Conservation (phyloP, 2,888 invertebrate genomes). For the Clepsis dumicolana region DNA sequence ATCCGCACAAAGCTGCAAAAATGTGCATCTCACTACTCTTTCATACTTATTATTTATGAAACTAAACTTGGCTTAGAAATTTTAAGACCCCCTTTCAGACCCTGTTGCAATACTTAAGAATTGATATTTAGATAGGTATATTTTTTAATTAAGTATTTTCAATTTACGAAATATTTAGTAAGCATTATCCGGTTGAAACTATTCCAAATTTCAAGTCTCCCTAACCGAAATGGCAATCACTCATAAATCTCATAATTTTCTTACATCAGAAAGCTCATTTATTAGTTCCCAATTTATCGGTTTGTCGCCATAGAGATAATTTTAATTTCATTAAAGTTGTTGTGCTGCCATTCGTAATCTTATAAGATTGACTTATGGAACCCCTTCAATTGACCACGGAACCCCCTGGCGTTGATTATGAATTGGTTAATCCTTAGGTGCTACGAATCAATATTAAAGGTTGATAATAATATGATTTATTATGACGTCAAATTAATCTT, state of each 20-base stretch:
- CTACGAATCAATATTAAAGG: not conserved
- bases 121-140: too few species aligned
- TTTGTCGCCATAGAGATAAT: constrained; percentile 7
- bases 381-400: constrained; percentile 7
- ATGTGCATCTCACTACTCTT: too few species aligned
- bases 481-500: not conserved
- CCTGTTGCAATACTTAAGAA: too few species aligned
- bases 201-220: too few species aligned
- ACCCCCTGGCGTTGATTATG: constrained; percentile 13
- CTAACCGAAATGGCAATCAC: not conserved
- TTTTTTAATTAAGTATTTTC: too few species aligned
- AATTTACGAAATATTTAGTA: too few species aligned
- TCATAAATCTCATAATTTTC: constrained; percentile 5
- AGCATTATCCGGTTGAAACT: too few species aligned
- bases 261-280: constrained; percentile 1
- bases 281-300: constrained; percentile 21
- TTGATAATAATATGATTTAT: constrained; percentile 1
- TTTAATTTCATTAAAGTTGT: constrained; percentile 14
- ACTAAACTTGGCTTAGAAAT: too few species aligned
- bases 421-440: constrained; percentile 10
- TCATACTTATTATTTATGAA: too few species aligned
- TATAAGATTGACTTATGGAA: constrained; percentile 23
- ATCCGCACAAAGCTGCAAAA: too few species aligned
- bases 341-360: constrained; percentile 20
- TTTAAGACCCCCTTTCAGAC: too few species aligned